Evolutionary conservation across 1,140 invertebrate species (phyloP).

Genomic region (Tetragonula clypearis): DNA sequence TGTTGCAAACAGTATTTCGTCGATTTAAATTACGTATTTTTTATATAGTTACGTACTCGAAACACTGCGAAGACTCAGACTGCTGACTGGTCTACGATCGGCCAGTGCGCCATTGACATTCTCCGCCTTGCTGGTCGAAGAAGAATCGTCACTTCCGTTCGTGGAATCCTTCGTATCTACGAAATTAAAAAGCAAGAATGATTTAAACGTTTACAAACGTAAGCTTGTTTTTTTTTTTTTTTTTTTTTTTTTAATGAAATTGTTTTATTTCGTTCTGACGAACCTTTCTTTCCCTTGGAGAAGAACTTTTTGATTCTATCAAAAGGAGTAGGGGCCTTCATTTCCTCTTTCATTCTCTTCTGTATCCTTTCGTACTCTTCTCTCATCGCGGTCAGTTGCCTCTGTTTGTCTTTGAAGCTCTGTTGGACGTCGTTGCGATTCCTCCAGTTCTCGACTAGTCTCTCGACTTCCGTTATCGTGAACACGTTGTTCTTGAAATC

Average conservation of each 20-base stretch:
- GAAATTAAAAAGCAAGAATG: background rate
- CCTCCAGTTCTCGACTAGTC: slow-evolving; percentile 92
- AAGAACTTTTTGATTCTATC: slow-evolving; percentile 91
- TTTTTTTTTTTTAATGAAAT: background rate
- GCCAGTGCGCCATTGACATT: slow-evolving; percentile 68
- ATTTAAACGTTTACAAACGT: background rate
- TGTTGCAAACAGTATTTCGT: too few species aligned
- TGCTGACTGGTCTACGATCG: slow-evolving; percentile 86
- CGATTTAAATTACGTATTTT: too few species aligned
- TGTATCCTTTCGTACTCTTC: slow-evolving; percentile 91
- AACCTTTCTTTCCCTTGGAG: slow-evolving; percentile 84
- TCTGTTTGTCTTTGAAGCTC: slow-evolving; percentile 92
- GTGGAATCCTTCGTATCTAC: slow-evolving; percentile 72
- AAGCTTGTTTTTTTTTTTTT: background rate
- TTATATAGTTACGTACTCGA: slow-evolving; percentile 81
- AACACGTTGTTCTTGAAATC: slow-evolving; percentile 95
- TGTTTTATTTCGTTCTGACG: slow-evolving; percentile 14
- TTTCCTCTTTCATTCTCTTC: slow-evolving; percentile 86
- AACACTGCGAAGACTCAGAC: slow-evolving; percentile 87
- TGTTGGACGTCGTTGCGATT: slow-evolving; percentile 93
- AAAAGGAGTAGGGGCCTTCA: slow-evolving; percentile 90
- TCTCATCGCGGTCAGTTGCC: slow-evolving; percentile 89
- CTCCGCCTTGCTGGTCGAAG: slow-evolving; percentile 68
- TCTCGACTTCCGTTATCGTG: slow-evolving; percentile 91
- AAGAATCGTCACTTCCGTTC: slow-evolving; percentile 57